phyloP scores from a whole-genome alignment of 2,888 invertebrate genomes.

The Lamproptera curius region DNA sequence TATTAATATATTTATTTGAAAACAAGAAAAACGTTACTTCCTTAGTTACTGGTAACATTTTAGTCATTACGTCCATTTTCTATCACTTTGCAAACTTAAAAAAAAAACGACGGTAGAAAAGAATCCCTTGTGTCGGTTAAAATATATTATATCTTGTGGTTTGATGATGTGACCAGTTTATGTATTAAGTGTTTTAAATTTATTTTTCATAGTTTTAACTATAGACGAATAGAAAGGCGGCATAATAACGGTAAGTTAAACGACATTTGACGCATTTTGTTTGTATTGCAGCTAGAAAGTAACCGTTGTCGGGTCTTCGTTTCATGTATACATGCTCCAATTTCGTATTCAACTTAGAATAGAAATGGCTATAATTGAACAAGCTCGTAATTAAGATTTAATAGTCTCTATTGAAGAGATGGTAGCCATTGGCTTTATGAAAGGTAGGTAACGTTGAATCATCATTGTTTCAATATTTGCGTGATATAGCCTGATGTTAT shows the following conservation, averaged over 20 bases:
- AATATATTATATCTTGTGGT: constrained; percentile 42
- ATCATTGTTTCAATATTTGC: constrained; percentile 31
- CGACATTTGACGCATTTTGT: constrained; percentile 65
- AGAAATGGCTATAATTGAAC: constrained; percentile 59
- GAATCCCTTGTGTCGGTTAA: constrained; percentile 54
- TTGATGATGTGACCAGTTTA: constrained; percentile 59
- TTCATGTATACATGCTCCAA: constrained; percentile 58
- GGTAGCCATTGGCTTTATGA: constrained; percentile 45
- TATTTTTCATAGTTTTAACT: constrained; percentile 40
- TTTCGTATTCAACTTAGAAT: constrained; percentile 59
- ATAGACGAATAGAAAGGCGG: constrained; percentile 34
- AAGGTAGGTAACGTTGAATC: constrained; percentile 46
- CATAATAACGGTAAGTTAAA: constrained; percentile 60
- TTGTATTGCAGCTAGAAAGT: constrained; percentile 68
- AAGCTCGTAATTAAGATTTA: constrained; percentile 53
- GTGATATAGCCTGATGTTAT: too few species aligned
- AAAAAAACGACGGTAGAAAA: constrained; percentile 64
- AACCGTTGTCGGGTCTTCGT: constrained; percentile 62
- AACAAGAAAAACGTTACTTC: too few species aligned
- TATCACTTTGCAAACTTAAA: constrained; percentile 54
- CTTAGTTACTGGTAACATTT: constrained; percentile 49
- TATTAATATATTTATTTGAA: too few species aligned
- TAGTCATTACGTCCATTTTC: constrained; percentile 61
- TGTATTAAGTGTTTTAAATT: constrained; percentile 44
- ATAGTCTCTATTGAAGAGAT: constrained; percentile 44